A percentile compares a stretch with the other conserved stretches of the same genome.
Evolutionary conservation across 2,113 vertebrate species (phyloP).

Genomic region (Eublepharis macularius): DNA sequence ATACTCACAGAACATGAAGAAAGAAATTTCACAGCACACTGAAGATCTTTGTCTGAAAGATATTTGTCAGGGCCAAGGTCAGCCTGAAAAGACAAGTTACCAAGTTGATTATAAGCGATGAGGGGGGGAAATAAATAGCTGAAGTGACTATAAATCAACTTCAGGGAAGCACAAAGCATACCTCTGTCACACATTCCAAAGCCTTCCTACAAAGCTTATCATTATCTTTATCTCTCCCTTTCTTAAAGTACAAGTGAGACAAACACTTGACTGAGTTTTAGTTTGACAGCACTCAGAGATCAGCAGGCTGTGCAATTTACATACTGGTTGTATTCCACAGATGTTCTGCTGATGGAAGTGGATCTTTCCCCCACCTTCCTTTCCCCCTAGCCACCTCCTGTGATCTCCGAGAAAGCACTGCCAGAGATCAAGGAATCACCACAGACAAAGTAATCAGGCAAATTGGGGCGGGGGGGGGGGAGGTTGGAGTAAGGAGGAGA

Average conservation of each 20-base stretch:
- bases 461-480: not conserved
- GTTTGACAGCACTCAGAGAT: no score
- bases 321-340: not conserved
- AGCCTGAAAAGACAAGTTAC: slow-evolving; percentile 78
- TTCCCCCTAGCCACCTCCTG: no score
- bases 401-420: no score
- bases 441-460: no score
- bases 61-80: slow-evolving; percentile 97
- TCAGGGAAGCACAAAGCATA: not conserved
- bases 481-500: slow-evolving; percentile 26
- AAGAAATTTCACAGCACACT: slow-evolving; percentile 90
- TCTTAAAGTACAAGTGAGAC: no score
- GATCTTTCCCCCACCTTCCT: no score
- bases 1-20: slow-evolving; percentile 86
- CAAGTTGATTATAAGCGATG: not conserved
- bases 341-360: no score
- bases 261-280: no score
- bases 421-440: no score
- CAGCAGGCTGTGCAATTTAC: not conserved
- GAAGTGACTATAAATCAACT: not conserved
- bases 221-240: no score
- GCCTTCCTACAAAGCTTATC: no score
- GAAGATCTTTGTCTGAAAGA: slow-evolving; percentile 95
- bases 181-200: no score
- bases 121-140: not conserved